phyloP scores from a whole-genome alignment of 2,113 vertebrate genomes.

The Lasiurus borealis region DNA sequence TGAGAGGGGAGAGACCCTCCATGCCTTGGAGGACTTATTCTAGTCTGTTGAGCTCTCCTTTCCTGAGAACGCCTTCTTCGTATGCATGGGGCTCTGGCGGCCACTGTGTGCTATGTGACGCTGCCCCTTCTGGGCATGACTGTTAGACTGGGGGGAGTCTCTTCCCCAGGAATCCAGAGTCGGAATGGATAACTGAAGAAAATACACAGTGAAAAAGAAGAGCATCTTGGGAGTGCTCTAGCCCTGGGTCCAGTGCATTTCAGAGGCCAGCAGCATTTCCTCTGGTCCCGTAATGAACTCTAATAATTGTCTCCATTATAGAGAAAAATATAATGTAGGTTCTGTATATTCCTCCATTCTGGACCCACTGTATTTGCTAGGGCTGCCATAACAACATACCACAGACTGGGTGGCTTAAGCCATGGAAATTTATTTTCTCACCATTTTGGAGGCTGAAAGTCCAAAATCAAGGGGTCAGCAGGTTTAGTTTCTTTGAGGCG shows the following conservation, averaged over 20 bases:
- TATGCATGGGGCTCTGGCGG: background rate
- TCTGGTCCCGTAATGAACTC: background rate
- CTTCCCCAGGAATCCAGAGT: background rate
- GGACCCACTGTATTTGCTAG: background rate
- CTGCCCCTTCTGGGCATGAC: background rate
- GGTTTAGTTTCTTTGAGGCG: background rate
- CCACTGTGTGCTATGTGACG: background rate
- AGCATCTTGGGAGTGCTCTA: background rate
- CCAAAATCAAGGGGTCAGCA: background rate
- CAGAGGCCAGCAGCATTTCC: background rate
- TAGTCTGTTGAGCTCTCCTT: background rate
- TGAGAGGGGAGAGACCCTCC: background rate
- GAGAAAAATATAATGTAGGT: background rate
- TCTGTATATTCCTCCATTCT: background rate
- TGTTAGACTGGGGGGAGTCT: background rate
- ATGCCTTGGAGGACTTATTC: background rate
- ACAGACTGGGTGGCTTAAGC: background rate
- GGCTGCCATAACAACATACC: background rate
- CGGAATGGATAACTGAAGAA: background rate
- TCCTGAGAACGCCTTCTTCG: background rate
- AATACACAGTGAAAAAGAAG: background rate
- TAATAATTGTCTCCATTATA: background rate
- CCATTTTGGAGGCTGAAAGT: background rate
- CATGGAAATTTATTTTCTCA: background rate
- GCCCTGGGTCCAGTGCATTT: background rate